These are phyloP conservation scores for Alosa alosa DNA, from an alignment of 2,113 vertebrate genomes.

Conservation along the genomic window DNA sequence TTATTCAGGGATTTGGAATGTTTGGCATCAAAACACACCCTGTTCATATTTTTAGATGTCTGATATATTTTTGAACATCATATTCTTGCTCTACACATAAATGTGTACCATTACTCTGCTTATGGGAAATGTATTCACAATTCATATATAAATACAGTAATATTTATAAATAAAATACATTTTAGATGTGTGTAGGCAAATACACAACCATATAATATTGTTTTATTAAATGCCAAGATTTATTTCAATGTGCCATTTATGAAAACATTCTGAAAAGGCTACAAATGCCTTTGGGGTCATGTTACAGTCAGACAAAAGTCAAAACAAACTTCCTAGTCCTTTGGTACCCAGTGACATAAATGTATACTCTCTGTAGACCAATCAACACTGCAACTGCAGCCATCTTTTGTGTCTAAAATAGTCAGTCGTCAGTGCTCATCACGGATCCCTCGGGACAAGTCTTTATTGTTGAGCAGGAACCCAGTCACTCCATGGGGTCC, in stretches of 20 bases:
- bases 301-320: not conserved
- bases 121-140: not conserved
- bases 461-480: slow-evolving; percentile 70
- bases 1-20: slow-evolving; percentile 26
- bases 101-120: not conserved
- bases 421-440: slow-evolving; percentile 55
- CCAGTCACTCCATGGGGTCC: slow-evolving; percentile 60
- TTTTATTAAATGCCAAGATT: not conserved
- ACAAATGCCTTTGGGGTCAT: not conserved
- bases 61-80: not conserved
- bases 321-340: not conserved
- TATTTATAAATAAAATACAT: not conserved
- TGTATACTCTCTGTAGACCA: not conserved
- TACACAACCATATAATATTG: not conserved
- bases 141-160: not conserved
- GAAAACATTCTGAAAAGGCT: not conserved
- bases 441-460: slow-evolving; percentile 62
- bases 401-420: slow-evolving; percentile 17
- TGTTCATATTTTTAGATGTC: not conserved
- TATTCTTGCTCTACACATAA: not conserved
- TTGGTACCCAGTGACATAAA: not conserved
- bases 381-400: slow-evolving; percentile 2
- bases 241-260: not conserved
- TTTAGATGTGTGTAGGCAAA: not conserved
- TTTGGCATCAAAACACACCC: slow-evolving; percentile 7